Conservation (phyloP, 2,797 vertebrate genomes). For the Cheirogaleus major region DNA sequence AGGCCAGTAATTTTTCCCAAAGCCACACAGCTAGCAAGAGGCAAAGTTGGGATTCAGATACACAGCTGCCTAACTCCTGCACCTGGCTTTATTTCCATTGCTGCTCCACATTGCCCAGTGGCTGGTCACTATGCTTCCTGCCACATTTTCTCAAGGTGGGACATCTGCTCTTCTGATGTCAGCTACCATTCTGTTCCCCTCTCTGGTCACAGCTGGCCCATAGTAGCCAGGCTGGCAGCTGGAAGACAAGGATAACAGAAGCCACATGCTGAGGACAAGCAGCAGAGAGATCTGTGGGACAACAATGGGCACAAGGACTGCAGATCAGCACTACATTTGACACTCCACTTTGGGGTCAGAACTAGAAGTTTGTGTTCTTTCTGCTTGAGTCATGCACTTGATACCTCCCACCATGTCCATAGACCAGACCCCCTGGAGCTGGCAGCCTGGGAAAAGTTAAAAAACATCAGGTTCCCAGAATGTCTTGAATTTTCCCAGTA, state of each 20-base stretch:
- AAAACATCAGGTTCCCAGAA: neutral
- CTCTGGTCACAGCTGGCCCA: neutral
- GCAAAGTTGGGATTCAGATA: neutral
- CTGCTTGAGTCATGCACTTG: neutral
- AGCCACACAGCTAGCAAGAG: neutral
- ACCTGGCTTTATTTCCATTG: neutral
- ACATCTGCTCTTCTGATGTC: neutral
- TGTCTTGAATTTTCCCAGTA: neutral
- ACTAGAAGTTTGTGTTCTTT: neutral
- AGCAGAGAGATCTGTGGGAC: neutral
- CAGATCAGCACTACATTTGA: neutral
- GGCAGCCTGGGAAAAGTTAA: neutral
- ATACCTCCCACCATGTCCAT: neutral
- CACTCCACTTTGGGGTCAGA: neutral
- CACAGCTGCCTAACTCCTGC: neutral
- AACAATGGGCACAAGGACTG: neutral
- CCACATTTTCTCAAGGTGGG: neutral
- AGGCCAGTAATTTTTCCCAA: neutral
- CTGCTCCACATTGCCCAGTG: accelerated
- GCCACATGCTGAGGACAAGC: neutral
- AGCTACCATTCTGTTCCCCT: neutral
- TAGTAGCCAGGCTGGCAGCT: neutral
- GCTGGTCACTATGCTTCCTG: too few relatives aligned
- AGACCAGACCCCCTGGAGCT: neutral
- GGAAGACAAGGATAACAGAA: neutral